Conservation (phyloP, 2,888 invertebrate genomes). For the Drosophila paramelanica region DNA sequence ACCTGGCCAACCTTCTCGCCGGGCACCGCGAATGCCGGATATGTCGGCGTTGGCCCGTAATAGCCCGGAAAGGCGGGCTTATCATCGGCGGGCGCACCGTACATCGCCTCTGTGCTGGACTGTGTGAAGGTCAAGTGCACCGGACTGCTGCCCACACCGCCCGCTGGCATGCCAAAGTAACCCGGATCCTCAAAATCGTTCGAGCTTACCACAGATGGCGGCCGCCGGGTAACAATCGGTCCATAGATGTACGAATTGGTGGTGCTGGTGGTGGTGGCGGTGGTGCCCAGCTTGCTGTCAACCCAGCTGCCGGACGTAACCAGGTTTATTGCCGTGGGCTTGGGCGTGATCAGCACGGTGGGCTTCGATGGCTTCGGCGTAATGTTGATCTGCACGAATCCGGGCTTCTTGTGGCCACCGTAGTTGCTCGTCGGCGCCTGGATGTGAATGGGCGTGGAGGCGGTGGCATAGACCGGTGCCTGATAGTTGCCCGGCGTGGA, state of each 20-base stretch:
- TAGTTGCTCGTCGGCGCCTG: constrained; percentile 61
- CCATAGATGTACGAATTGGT: constrained; percentile 85
- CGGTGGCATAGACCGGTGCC: constrained; percentile 69
- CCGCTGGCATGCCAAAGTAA: constrained; percentile 78
- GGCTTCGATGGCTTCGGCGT: constrained; percentile 86
- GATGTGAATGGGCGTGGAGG: constrained; percentile 83
- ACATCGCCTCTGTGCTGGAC: constrained; percentile 69
- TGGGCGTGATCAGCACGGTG: constrained; percentile 88
- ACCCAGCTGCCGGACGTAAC: constrained; percentile 48
- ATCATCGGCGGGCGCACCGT: constrained; percentile 80
- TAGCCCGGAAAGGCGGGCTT: constrained; percentile 84
- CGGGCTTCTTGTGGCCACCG: constrained; percentile 74
- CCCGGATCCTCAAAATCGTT: constrained; percentile 85
- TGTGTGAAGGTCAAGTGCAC: constrained; percentile 66
- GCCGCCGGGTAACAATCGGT: constrained; percentile 79
- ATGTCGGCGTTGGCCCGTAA: constrained; percentile 84
- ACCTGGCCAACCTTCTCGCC: constrained; percentile 76
- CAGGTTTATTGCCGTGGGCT: constrained; percentile 86
- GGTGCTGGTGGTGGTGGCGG: constrained; percentile 74
- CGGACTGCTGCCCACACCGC: constrained; percentile 53
- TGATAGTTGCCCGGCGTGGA: constrained; percentile 67
- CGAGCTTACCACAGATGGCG: constrained; percentile 71
- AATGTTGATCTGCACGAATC: constrained; percentile 81
- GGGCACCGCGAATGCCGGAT: constrained; percentile 83
- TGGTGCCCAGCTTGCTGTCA: constrained; percentile 47